Percentiles rank a stretch among this genome's conserved stretches.
Conservation (phyloP, 2,888 invertebrate species). For the Oscheius myriophilus region DNA sequence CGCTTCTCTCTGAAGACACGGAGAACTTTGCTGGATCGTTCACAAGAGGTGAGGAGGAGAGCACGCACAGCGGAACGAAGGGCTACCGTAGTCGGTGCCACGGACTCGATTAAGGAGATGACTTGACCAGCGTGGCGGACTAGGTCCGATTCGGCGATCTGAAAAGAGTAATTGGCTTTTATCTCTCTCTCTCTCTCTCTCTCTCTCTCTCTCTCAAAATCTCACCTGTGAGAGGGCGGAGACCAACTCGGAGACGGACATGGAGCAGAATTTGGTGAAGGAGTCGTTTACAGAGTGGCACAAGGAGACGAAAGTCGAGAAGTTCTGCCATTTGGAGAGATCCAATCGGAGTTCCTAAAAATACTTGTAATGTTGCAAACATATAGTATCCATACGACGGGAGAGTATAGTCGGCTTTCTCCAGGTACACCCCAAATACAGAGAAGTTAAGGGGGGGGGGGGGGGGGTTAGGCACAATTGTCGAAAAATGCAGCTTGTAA, state of each 20-base stretch:
- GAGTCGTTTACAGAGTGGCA: conserved; percentile 42
- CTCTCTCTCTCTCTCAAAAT: not conserved
- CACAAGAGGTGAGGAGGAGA: conserved; percentile 2
- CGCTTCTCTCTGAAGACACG: conserved; percentile 11
- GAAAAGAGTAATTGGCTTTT: conserved; percentile 2
- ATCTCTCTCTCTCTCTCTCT: not conserved
- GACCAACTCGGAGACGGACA: conserved; percentile 9
- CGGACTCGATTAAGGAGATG: conserved; percentile 35
- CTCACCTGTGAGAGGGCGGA: not conserved
- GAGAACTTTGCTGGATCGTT: conserved; percentile 20
- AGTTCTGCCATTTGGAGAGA: conserved; percentile 39
- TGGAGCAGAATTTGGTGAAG: conserved; percentile 11
- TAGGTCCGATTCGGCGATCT: conserved; percentile 33
- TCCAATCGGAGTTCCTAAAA: conserved; percentile 39
- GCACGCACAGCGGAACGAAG: conserved; percentile 7
- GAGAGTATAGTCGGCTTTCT: too few species aligned
- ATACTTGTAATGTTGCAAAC: not conserved
- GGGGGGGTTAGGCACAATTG: too few species aligned
- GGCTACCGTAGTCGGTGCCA: conserved; percentile 7
- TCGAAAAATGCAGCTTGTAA: too few species aligned
- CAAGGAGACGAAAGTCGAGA: conserved; percentile 33
- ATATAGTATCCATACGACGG: too few species aligned
- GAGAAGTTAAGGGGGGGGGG: too few species aligned
- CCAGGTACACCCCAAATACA: too few species aligned
- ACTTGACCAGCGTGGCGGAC: conserved; percentile 26